Base-by-base conservation (phyloP, 1,140 invertebrate species). In the Penaeus chinensis region DNA sequence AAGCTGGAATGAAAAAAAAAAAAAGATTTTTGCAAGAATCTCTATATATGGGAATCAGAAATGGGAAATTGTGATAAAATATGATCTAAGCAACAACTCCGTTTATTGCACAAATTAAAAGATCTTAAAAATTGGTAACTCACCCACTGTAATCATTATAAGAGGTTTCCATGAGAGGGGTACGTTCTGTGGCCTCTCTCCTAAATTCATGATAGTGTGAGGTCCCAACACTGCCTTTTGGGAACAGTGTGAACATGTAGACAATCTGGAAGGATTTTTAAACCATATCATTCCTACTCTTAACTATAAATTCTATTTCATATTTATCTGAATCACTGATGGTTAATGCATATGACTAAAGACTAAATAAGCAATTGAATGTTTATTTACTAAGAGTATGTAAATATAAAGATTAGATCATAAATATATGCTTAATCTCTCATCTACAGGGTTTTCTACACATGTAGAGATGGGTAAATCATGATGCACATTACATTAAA, bases 1-100 rank as follows among this genome's bases (percentile, higher is more conserved):
- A 95, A 94, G 81, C 93, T 92, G 85, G 93, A 93, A 90, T 95
- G 95, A 27, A 63, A 24, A 22, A 62, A 13, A 60, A 60, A 11
- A 54, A 54, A 54, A 0, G 54, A 13, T 16, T 13, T 0, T 54
- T 54, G 54, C 0, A 16, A 54, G 16, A 13, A 13, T 54, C 16
- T 16, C 16, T 54, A 13, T 54, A 54, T 54, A 54, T 8, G 2
- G 11, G 11, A 54, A 16, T 54, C 10, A 54, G 5, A 16, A 54
- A 54, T 8, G 10, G 54, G 54, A 32, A 32, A 32, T 16, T 54
- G 5, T 0, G 0, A 54, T 13, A 54, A 16, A 11, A 11, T 54
- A 54, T 54, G 54, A 54, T 16, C 10, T 0, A 54, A 54, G 11
- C 54, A 54, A 10, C 54, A 54, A 16, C 54, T 54, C 1, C 0